phyloP scores from a whole-genome alignment of 1,140 invertebrate species.

The Wasmannia auropunctata region DNA sequence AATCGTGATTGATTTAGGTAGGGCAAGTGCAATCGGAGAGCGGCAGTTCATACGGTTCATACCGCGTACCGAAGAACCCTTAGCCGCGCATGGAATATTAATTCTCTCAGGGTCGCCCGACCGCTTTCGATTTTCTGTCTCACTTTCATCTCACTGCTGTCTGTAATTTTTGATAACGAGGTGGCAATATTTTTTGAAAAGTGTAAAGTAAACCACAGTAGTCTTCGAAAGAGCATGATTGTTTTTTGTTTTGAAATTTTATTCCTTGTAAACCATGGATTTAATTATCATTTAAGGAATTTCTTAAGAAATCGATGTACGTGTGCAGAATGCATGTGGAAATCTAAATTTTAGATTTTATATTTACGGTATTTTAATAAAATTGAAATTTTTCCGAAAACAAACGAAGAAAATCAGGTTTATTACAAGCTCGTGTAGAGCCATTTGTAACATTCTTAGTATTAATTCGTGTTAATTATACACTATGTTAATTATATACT shows the following conservation, averaged over 20 bases:
- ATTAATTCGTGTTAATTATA: too few species aligned
- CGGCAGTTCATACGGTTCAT: constrained; percentile 4
- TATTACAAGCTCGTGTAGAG: not conserved
- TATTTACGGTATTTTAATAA: not conserved
- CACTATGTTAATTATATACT: not conserved
- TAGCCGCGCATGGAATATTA: constrained; percentile 40
- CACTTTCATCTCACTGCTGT: not conserved
- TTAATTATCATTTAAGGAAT: constrained; percentile 1
- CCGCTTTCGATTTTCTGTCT: constrained; percentile 20
- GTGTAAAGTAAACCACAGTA: not conserved
- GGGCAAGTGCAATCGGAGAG: constrained; percentile 4
- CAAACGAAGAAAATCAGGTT: not conserved
- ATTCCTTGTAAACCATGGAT: not conserved
- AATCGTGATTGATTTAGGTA: constrained; percentile 78
- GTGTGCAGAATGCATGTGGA: not conserved
- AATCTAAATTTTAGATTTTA: too few species aligned
- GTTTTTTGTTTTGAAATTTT: not conserved
- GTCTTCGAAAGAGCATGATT: not conserved
- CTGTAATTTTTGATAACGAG: not conserved
- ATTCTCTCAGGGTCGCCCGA: not conserved
- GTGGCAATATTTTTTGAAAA: not conserved
- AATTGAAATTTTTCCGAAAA: not conserved
- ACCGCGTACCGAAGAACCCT: constrained; percentile 10
- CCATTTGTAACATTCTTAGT: not conserved
- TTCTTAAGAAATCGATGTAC: not conserved